phyloP scores from a whole-genome alignment of 2,113 vertebrate species.

The Parus major region DNA sequence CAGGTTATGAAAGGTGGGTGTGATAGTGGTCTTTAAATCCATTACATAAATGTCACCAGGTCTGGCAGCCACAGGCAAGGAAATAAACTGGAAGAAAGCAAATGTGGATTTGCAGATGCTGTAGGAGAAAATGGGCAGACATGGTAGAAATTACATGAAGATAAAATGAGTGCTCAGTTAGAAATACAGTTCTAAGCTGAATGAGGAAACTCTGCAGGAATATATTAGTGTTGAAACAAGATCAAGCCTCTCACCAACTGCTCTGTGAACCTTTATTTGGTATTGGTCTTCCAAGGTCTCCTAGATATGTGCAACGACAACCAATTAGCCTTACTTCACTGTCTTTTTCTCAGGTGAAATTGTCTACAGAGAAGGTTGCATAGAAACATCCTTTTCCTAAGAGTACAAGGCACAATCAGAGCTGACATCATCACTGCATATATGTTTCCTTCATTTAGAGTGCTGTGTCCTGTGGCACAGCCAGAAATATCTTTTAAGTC shows the following conservation, averaged over 20 bases:
- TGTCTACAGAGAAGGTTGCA: not conserved
- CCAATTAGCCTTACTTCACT: not conserved
- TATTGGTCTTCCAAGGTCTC: not conserved
- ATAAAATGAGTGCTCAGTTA: not conserved
- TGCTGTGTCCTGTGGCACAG: not conserved
- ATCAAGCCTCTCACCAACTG: not conserved
- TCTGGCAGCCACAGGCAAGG: not conserved
- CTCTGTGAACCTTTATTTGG: not conserved
- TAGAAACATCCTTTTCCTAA: not conserved
- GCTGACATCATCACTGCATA: not conserved
- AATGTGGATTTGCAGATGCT: not conserved
- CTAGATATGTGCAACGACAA: too few relatives aligned
- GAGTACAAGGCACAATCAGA: not conserved
- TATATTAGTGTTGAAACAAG: rapidly evolving
- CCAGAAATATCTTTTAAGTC: not conserved
- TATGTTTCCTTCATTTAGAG: not conserved
- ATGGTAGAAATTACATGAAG: not conserved
- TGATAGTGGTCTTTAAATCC: not conserved
- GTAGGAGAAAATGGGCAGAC: not conserved
- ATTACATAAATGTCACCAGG: rapidly evolving
- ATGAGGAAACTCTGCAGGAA: not conserved
- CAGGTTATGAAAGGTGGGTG: not conserved
- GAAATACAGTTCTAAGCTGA: not conserved
- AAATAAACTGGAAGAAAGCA: not conserved
- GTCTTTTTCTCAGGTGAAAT: not conserved